Evolutionary conservation across 2,888 invertebrate genomes (phyloP), one percentile per base, ranked within the genome.

Genomic region (Caenorhabditis sinica): DNA sequence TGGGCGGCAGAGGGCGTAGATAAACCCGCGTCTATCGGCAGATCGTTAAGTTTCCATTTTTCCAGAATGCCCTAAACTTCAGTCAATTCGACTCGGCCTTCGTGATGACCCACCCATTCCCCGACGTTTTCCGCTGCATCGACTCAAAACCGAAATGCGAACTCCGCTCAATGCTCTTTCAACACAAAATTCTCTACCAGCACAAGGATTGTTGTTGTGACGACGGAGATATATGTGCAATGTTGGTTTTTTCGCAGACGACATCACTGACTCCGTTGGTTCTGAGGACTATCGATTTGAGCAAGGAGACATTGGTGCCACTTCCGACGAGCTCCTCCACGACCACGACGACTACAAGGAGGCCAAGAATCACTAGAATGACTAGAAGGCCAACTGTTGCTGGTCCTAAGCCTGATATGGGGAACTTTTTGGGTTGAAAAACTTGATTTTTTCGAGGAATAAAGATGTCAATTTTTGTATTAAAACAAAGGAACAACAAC

Each of bases 141-240:
- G 15, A 8, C 2, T 51, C 20, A 49, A 49, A 51, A 51, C 11
- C 20, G 6, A 23, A 25, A 43, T 84, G 83, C 51, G 83, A 79
- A 15, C 36, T 80, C n/a, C 40, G 80, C 20, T 73, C 71, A 28
- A 61, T 72, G 20, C 17, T 81, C 13, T 20, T 79, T 1, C 61
- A 79, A 25, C 51, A 69, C 45, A 43, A 49, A 9, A 66, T 84
- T 1, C 13, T 72, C 15, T 75, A 53, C 15, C 72, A 84, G 23
- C 60, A 84, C 1, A n/a, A 71, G 40, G 56, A 65, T 17, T 84
- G 84, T 43, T 84, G 84, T 45, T 84, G 84, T 63, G 53, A 66
- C 3, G n/a, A 66, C 3, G n/a, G 43, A 0, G 61, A 45, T 6
- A 13, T 45, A 11, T 84, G 84, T 58, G 66, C 58, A 0, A 8